A percentile compares a stretch with the other conserved stretches of the same genome.
Evolutionary conservation across 2,797 vertebrate genomes (phyloP).

Genomic region (Diglossa cyanea): DNA sequence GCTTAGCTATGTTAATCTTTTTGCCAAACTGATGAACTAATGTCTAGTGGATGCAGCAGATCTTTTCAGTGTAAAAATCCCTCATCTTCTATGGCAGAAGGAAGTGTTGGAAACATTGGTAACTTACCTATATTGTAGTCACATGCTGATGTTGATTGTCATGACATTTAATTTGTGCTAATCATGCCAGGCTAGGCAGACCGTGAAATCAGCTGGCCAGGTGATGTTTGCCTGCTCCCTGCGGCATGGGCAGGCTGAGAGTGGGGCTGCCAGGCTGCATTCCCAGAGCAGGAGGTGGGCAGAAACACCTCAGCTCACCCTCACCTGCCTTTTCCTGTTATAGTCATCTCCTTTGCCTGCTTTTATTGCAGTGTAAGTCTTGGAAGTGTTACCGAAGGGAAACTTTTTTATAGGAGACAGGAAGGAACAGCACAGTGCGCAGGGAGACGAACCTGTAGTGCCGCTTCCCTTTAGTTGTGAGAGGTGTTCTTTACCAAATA

Average conservation of each 20-base stretch:
- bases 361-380: neutral
- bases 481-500: neutral
- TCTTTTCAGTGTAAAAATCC: neutral
- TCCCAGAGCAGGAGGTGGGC: neutral
- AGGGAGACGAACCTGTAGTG: neutral
- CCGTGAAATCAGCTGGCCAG: neutral
- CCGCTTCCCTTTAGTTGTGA: neutral
- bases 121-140: neutral
- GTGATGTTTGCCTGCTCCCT: neutral
- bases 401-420: neutral
- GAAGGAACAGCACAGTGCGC: fast-evolving
- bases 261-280: neutral
- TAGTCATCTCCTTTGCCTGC: neutral
- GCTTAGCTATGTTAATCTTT: neutral
- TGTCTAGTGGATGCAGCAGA: neutral
- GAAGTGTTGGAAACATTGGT: neutral
- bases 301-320: neutral
- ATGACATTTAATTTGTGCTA: neutral
- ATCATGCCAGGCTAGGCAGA: neutral
- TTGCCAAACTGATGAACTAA: neutral
- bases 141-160: neutral
- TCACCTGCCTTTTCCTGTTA: neutral
- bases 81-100: neutral
- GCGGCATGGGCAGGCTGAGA: fast-evolving
- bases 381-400: neutral